phyloP scores from a whole-genome alignment of 2,113 vertebrate genomes.

The Benthochromis sp. region DNA sequence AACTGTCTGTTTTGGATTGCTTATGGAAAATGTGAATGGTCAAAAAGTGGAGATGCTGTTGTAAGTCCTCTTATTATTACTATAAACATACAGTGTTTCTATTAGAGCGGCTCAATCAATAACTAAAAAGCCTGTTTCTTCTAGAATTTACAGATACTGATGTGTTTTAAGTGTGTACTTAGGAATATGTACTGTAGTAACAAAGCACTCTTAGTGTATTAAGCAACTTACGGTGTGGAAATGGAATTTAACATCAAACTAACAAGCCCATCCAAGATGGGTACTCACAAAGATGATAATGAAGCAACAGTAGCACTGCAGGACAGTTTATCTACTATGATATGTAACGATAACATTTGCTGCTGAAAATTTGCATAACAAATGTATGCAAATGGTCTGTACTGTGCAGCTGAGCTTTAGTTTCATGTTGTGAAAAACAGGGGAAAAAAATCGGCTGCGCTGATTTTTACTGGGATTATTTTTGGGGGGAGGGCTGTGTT shows the following conservation, averaged over 20 bases:
- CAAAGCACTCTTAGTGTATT: background rate
- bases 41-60: background rate
- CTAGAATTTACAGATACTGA: background rate
- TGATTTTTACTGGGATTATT: background rate
- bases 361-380: background rate
- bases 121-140: background rate
- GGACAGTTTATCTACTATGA: constrained; percentile 1
- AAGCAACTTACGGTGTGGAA: background rate
- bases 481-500: background rate
- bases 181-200: background rate
- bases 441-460: background rate
- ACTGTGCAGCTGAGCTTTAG: background rate
- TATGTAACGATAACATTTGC: background rate
- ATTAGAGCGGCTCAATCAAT: background rate
- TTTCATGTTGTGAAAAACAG: background rate
- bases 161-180: background rate
- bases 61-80: background rate
- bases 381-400: background rate
- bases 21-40: background rate
- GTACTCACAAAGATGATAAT: background rate
- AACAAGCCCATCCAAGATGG: background rate
- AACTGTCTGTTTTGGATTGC: background rate
- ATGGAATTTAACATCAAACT: background rate
- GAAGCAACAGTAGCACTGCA: background rate
- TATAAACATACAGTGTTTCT: background rate